Base-by-base conservation (phyloP, 2,888 invertebrate species). In the Ceraclea dissimilis region DNA sequence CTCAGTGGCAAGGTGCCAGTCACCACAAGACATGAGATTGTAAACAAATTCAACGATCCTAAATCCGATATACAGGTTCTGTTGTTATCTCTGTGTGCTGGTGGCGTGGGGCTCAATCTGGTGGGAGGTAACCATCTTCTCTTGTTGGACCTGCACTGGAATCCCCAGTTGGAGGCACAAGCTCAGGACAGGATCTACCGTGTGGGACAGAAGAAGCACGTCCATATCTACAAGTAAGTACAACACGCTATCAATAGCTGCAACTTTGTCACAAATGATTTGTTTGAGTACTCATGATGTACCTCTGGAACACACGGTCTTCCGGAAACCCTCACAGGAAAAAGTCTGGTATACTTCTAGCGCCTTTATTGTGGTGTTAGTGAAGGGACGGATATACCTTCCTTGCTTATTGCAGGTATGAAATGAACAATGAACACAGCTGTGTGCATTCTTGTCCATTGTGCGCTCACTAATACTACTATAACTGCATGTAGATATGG, bases 161-260 rank as follows among this genome's bases (percentile, higher is more conserved):
- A 97, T 79, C 97, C 97, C 0, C 95, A 96, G 67, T 73, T 97
- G 48, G 97, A 98, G 72, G 81, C 86, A 46, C 97, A 97, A 71
- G 97, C 96, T 0, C 92, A 91, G 73, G 97, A 97, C 75, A 79
- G 97, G 59, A 86, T 97, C 60, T 94, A 95, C 73, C 77, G 96
- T 59, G 85, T 96, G 61, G 96, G 96, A 0, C 97, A 97, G 70
- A 81, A 71, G 49, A 90, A 87, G 66, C 71, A 82, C 64, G 94
- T 95, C 0, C 78, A 81, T 64, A 83, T 96, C 51, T 90, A 93
- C 71, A 90, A 90, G 88, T 90, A 66, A 70, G 73, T 43, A n/a
- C 39, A 8, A 39, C 13, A 39, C 26, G 4, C 4, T 26, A 10
- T 26, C 26, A 26, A 26, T 26, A 10, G 26, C 4, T 10, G 26